Conservation (phyloP, 37 sponge, comb jelly and placozoan species). For the Oscarella lobularis region DNA sequence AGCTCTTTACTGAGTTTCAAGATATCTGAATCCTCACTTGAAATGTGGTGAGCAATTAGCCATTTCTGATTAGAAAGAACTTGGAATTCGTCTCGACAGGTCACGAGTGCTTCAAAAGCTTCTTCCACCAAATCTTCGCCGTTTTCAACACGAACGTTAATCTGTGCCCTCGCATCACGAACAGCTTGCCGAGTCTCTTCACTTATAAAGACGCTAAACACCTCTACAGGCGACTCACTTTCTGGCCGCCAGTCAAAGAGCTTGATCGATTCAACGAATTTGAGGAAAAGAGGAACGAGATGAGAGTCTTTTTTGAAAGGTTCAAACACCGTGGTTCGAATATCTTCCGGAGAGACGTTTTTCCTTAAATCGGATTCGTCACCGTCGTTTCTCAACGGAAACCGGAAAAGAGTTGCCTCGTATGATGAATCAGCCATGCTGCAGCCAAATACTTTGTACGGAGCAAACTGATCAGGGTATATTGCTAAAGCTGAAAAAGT, state of each 20-base stretch:
- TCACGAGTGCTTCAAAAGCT: not conserved
- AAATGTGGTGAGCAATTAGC: not conserved
- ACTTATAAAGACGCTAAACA: not conserved
- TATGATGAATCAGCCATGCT: not conserved
- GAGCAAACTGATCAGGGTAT: too few species aligned
- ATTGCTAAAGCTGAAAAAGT: not conserved
- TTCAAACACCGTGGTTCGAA: not conserved
- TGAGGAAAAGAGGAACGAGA: not conserved
- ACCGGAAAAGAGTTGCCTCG: slow-evolving; percentile 41
- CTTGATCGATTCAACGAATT: not conserved
- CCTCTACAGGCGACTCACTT: not conserved
- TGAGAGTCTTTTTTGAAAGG: not conserved
- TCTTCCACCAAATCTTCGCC: not conserved
- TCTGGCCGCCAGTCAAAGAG: not conserved
- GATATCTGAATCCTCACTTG: not conserved
- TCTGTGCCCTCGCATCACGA: not conserved
- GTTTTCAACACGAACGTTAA: not conserved
- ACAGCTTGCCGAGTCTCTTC: not conserved
- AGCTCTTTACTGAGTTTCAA: not conserved
- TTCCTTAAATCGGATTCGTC: too few species aligned
- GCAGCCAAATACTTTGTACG: not conserved
- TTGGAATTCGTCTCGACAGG: not conserved
- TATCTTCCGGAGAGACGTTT: not conserved
- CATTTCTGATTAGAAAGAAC: not conserved
- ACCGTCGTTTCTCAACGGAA: slow-evolving; percentile 38